These are phyloP conservation scores for Dyspetes luteomarginatus DNA, from an alignment of 2,888 invertebrate genomes.

Conservation along the genomic window DNA sequence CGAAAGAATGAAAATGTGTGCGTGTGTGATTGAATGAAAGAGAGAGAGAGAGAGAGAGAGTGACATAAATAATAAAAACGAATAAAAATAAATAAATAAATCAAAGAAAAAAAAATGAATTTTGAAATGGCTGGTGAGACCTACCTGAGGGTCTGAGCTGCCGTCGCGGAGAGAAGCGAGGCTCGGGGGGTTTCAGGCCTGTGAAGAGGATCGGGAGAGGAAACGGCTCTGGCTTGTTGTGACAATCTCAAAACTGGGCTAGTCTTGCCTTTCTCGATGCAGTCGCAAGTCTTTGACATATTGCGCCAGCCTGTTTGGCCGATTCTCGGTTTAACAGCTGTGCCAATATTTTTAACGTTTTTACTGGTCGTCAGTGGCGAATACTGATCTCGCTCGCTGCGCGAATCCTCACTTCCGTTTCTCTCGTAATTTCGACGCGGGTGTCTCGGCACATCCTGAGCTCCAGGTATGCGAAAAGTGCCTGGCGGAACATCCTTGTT, in stretches of 20 bases:
- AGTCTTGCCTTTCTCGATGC: constrained; percentile 78
- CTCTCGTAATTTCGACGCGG: constrained; percentile 70
- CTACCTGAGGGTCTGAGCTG: constrained; percentile 82
- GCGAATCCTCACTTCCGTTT: constrained; percentile 60
- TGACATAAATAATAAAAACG: constrained; percentile 67
- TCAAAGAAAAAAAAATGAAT: constrained; percentile 70
- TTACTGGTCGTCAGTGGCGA: constrained; percentile 25
- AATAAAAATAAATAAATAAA: constrained; percentile 61
- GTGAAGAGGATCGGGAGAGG: constrained; percentile 84
- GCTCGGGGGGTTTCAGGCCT: constrained; percentile 82
- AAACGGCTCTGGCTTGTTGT: constrained; percentile 83
- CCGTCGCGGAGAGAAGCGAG: constrained; percentile 80
- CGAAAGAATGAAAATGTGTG: neutral
- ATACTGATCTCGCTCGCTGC: constrained; percentile 7
- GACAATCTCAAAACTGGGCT: constrained; percentile 79
- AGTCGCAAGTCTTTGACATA: constrained; percentile 81
- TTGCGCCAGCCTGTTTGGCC: constrained; percentile 77
- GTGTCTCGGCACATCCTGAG: constrained; percentile 70
- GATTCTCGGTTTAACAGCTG: constrained; percentile 73
- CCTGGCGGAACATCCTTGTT: constrained; percentile 16
- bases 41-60: constrained; percentile 30
- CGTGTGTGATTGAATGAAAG: neutral
- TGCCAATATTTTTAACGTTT: constrained; percentile 45
- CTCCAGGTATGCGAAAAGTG: constrained; percentile 74
- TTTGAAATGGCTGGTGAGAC: constrained; percentile 70